Base-by-base conservation (phyloP, 2,888 invertebrate genomes). In the Exephanes ischioxanthus region DNA sequence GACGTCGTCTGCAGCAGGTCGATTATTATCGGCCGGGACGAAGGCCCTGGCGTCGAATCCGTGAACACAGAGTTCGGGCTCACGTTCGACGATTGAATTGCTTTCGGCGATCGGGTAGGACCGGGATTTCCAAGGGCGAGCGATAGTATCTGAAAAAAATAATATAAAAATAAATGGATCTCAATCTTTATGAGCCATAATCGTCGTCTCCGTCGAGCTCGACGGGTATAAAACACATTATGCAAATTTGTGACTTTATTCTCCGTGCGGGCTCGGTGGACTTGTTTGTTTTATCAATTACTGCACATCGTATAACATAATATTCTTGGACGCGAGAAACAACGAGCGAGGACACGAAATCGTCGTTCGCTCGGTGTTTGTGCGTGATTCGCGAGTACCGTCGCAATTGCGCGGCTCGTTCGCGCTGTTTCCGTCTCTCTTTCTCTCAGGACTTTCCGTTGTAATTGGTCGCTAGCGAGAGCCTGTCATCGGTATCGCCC, bases 101-200 rank as follows among this genome's bases (percentile, higher is more conserved):
- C 93, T 87, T 94, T 94, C 19, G 93, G 91, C 0, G 92, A 89
- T 75, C 94, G 91, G n/a, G 92, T 93, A 7, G 92, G 91, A 22
- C 92, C 93, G 1, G 89, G 88, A 83, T 87, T 86, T 11, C 89
- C 91, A 79, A 94, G 85, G 3, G 94, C 94, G 66, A 94, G 85
- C 1, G 92, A 91, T 26, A 94, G 88, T 41, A 94, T 94, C 94
- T 94, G 75, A 85, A 73, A 16, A 45, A 75, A 79, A 67, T 48
- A 11, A 19, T 19, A 22, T 30, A 80, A 37, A 2, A 45, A 67
- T 22, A 48, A 70, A 51, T 16, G 41, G 7, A 61, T 16, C 16
- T 61, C 30, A 16, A 22, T 61, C 61, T 61, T 61, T 61, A 61
- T 30, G 22, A 16, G 16, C 22, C 61, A 61, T 26, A 22, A 61